Percentiles rank a stretch among this genome's conserved stretches.
Conservation (phyloP, 2,113 vertebrate species). For the Datnioides undecimradiatus region DNA sequence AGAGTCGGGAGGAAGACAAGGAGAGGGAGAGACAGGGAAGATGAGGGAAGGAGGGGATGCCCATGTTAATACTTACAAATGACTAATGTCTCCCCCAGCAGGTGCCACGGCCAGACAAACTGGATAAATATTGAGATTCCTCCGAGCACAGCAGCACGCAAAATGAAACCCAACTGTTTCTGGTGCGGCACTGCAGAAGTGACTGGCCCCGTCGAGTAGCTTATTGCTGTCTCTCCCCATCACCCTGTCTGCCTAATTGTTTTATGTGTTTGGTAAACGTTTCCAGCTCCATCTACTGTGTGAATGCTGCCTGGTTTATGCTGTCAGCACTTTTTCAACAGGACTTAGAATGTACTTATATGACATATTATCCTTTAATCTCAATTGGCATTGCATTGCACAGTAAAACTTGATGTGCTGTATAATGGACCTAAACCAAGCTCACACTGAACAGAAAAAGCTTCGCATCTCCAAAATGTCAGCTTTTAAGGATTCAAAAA, state of each 20-base stretch:
- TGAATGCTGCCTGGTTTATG: constrained; percentile 5
- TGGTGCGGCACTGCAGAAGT: constrained; percentile 61
- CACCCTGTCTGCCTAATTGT: constrained; percentile 66
- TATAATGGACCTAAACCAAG: neutral
- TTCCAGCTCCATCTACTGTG: constrained; percentile 35
- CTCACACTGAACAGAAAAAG: neutral
- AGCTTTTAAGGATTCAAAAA: neutral
- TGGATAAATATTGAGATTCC: constrained; percentile 84
- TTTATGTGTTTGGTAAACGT: constrained; percentile 57
- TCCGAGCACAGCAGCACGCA: constrained; percentile 75
- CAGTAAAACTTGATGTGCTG: neutral
- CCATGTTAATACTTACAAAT: constrained; percentile 86
- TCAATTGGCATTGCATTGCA: neutral
- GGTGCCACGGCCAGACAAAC: constrained; percentile 83
- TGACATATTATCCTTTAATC: constrained; percentile 10
- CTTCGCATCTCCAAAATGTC: constrained; percentile 1
- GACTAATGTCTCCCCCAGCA: constrained; percentile 86
- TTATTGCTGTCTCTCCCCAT: constrained; percentile 58
- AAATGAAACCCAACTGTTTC: constrained; percentile 82
- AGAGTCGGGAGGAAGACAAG: constrained; percentile 60
- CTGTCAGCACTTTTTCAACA: neutral
- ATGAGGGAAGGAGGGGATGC: constrained; percentile 78
- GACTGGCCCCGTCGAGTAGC: constrained; percentile 62
- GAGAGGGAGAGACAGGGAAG: constrained; percentile 66
- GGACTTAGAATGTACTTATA: neutral